Evolutionary conservation across 2,113 vertebrate species (phyloP).

Genomic region (Eublepharis macularius): DNA sequence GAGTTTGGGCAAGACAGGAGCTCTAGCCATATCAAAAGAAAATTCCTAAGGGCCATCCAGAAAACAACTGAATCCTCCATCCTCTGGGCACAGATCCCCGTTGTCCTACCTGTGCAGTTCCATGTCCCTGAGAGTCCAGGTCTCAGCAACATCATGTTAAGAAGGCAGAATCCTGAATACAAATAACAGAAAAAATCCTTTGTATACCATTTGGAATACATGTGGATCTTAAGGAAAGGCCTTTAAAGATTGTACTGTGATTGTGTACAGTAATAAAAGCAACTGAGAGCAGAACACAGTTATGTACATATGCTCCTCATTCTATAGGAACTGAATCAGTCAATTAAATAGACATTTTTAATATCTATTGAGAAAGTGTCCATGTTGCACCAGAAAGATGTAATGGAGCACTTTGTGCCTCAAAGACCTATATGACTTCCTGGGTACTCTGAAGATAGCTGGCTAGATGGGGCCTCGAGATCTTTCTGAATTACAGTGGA

Average conservation of each 20-base stretch:
- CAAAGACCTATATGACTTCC: not conserved
- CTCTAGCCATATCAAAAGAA: no score
- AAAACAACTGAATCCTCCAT: no score
- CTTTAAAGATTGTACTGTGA: conserved; percentile 44
- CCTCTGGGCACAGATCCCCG: no score
- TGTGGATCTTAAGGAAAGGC: conserved; percentile 45
- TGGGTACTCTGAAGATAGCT: not conserved
- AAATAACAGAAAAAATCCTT: conserved; percentile 34
- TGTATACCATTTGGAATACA: not conserved
- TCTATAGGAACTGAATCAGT: not conserved
- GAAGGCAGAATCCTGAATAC: not conserved
- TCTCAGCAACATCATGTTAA: not conserved
- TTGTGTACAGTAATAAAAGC: conserved; percentile 43
- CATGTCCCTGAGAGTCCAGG: no score
- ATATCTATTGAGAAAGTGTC: not conserved
- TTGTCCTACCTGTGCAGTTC: no score
- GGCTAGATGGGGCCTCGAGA: no score
- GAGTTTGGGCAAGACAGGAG: no score
- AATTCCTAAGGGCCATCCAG: no score
- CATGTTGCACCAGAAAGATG: not conserved
- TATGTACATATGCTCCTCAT: conserved; percentile 32
- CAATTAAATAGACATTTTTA: conserved; percentile 33
- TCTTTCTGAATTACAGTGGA: no score
- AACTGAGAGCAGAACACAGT: conserved; percentile 37
- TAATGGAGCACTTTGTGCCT: not conserved